Evolutionary conservation across 2,888 invertebrate genomes (phyloP).

Genomic region (Reticulitermes lucifugus): DNA sequence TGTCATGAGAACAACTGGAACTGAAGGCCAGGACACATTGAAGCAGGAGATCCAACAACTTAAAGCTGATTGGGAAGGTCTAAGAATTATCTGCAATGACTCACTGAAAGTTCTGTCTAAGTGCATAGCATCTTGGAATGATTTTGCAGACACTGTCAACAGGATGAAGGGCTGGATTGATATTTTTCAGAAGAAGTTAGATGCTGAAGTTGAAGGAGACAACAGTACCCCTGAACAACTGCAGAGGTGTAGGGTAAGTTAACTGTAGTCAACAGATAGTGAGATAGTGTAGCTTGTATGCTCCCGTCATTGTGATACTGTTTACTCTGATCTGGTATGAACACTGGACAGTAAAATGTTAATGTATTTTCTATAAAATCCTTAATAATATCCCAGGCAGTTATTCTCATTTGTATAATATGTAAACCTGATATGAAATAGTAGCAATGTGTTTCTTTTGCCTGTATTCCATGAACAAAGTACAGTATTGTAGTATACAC

Average conservation of each 20-base stretch:
- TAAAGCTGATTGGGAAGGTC: conserved; percentile 83
- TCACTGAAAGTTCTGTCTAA: conserved; percentile 79
- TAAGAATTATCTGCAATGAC: conserved; percentile 81
- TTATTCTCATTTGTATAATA: too few species aligned
- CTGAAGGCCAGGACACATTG: conserved; percentile 85
- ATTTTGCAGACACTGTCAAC: conserved; percentile 79
- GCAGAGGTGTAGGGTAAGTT: conserved; percentile 70
- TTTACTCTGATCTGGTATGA: too few species aligned
- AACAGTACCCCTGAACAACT: conserved; percentile 85
- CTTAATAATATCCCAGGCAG: too few species aligned
- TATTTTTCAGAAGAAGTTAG: conserved; percentile 74
- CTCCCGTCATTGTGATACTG: background rate
- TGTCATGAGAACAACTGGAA: conserved; percentile 81
- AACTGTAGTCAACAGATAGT: background rate
- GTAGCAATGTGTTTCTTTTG: too few species aligned
- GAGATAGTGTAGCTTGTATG: background rate
- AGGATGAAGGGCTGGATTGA: conserved; percentile 82
- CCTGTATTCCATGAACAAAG: too few species aligned
- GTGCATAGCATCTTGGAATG: conserved; percentile 85
- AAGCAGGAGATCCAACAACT: conserved; percentile 85
- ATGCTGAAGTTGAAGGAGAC: conserved; percentile 72
- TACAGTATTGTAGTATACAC: too few species aligned
- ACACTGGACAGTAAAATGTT: too few species aligned
- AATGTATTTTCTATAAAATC: too few species aligned
- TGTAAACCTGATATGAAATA: too few species aligned